These are phyloP conservation scores for Melinaea menophilus DNA, from an alignment of 2,888 invertebrate species.

Conservation along the genomic window DNA sequence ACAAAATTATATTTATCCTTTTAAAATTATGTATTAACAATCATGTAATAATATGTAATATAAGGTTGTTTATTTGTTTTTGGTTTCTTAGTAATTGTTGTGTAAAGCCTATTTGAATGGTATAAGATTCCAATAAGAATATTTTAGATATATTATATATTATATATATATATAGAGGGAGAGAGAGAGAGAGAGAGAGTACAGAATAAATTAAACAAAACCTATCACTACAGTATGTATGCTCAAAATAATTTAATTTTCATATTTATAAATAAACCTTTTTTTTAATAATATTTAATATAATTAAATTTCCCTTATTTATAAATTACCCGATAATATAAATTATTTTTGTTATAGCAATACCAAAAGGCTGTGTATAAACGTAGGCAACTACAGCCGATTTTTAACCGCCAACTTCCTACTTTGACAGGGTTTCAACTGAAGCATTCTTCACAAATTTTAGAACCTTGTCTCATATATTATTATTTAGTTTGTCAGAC, in stretches of 20 bases:
- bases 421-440: slow-evolving; percentile 48
- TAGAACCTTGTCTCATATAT: slow-evolving; percentile 48
- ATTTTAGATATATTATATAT: too few species aligned
- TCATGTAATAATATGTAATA: too few species aligned
- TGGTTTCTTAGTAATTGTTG: too few species aligned
- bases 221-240: neutral
- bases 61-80: too few species aligned
- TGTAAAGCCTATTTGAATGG: too few species aligned
- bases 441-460: slow-evolving; percentile 36
- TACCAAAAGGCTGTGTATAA: slow-evolving; percentile 65
- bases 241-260: too few species aligned
- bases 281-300: neutral
- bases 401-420: slow-evolving; percentile 37
- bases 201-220: neutral
- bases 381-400: slow-evolving; percentile 54
- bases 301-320: neutral
- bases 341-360: slow-evolving; percentile 46
- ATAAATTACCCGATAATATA: neutral
- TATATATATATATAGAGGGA: too few species aligned
- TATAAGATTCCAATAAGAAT: too few species aligned
- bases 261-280: too few species aligned
- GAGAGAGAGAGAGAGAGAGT: too few species aligned
- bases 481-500: slow-evolving; percentile 35
- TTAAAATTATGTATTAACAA: neutral
- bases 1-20: neutral